Conservation (phyloP, 2,797 vertebrate species). For the Trematomus bernacchii region DNA sequence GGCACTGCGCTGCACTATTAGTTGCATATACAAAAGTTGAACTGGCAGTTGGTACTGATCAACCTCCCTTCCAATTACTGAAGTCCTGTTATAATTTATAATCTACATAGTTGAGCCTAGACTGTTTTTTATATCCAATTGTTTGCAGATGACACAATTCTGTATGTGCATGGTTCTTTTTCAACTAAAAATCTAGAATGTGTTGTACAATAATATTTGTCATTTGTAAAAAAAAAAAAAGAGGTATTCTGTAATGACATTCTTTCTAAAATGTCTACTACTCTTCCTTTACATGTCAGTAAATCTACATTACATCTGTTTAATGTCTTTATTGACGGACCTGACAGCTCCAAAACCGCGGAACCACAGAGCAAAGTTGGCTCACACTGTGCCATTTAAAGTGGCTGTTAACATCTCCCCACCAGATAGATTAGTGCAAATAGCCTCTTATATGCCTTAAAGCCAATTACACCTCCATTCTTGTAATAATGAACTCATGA, state of each 20-base stretch:
- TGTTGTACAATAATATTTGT: no score
- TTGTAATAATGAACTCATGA: slow-evolving; percentile 85
- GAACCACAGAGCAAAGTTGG: slow-evolving; percentile 53
- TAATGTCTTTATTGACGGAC: slow-evolving; percentile 69
- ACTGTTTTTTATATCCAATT: background rate
- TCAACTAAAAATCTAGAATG: background rate
- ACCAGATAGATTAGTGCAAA: slow-evolving; percentile 79
- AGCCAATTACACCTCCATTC: slow-evolving; percentile 82
- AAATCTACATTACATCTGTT: slow-evolving; percentile 52
- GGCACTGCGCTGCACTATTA: no score
- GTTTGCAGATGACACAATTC: background rate
- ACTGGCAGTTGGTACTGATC: background rate
- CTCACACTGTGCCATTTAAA: slow-evolving; percentile 66
- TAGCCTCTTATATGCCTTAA: slow-evolving; percentile 74
- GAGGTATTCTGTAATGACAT: no score
- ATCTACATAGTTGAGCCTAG: background rate
- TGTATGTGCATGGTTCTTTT: background rate
- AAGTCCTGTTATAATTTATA: background rate
- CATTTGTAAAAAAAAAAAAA: background rate
- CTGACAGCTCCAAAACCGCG: slow-evolving; percentile 52
- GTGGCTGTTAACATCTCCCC: slow-evolving; percentile 71
- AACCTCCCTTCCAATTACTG: background rate
- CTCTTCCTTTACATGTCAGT: slow-evolving; percentile 30
- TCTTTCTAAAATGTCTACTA: background rate
- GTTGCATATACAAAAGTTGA: background rate